These are phyloP conservation scores for Agriopis aurantiaria DNA, from an alignment of 2,888 invertebrate genomes.

Conservation along the genomic window DNA sequence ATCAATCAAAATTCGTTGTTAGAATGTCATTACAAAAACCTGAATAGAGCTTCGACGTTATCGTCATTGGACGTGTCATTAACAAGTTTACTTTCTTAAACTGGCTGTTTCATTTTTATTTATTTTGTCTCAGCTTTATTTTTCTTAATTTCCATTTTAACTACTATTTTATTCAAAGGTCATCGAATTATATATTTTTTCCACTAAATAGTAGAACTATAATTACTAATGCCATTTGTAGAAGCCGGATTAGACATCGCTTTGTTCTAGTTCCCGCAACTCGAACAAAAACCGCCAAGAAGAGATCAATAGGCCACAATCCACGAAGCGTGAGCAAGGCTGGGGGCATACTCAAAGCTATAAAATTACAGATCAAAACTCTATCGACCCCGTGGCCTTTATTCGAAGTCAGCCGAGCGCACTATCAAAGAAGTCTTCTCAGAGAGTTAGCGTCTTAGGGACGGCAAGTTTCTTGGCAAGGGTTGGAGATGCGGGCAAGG, in stretches of 20 bases:
- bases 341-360: slow-evolving; percentile 81
- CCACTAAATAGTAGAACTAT: neutral
- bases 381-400: slow-evolving; percentile 84
- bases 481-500: slow-evolving; percentile 81
- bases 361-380: slow-evolving; percentile 86
- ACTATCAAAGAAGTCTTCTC: slow-evolving; percentile 86
- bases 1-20: too few relatives aligned
- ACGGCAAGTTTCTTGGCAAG: slow-evolving; percentile 81
- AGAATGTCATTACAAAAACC: too few relatives aligned
- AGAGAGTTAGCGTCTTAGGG: slow-evolving; percentile 84
- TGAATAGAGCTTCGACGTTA: too few relatives aligned
- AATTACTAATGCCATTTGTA: neutral
- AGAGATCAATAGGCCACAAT: slow-evolving; percentile 79
- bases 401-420: slow-evolving; percentile 81
- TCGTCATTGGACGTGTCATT: too few relatives aligned
- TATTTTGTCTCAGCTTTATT: too few relatives aligned
- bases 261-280: slow-evolving; percentile 56
- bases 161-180: too few relatives aligned
- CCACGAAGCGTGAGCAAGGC: slow-evolving; percentile 64
- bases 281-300: slow-evolving; percentile 71
- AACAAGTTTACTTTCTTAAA: too few relatives aligned
- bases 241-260: slow-evolving; percentile 42
- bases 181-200: neutral
- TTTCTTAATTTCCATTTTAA: too few relatives aligned
- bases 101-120: too few relatives aligned